A percentile compares a stretch with the other conserved stretches of the same genome.
These are phyloP conservation scores for Macrocentrus cingulum DNA, from an alignment of 1,140 invertebrate genomes.

Conservation along the genomic window DNA sequence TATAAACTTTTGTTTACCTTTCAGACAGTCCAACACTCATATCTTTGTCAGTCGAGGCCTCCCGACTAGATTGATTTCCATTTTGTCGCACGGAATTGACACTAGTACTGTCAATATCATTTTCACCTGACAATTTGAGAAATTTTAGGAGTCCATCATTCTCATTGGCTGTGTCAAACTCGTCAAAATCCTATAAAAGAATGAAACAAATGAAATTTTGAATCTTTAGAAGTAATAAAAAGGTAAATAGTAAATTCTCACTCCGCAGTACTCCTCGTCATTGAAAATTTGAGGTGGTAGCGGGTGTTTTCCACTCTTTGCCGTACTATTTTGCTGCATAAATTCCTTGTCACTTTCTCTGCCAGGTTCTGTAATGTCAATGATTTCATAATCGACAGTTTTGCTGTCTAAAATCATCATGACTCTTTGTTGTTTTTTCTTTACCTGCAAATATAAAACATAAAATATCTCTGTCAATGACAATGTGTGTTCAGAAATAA, in stretches of 20 bases:
- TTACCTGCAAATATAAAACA: slow-evolving; percentile 73
- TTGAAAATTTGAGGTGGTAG: slow-evolving; percentile 94
- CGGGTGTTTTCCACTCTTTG: slow-evolving; percentile 71
- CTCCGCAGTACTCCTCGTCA: slow-evolving; percentile 89
- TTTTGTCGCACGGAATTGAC: slow-evolving; percentile 56
- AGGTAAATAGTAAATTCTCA: slow-evolving; percentile 58
- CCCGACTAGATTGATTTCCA: slow-evolving; percentile 58
- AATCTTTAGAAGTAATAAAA: slow-evolving; percentile 18
- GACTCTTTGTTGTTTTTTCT: slow-evolving; percentile 90
- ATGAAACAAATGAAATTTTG: too few relatives aligned
- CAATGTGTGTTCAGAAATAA: neutral
- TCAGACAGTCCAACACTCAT: slow-evolving; percentile 40
- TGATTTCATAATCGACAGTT: slow-evolving; percentile 81
- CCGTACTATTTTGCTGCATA: slow-evolving; percentile 86
- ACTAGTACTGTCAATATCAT: slow-evolving; percentile 43
- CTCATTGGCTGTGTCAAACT: slow-evolving; percentile 90
- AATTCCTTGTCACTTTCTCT: slow-evolving; percentile 86
- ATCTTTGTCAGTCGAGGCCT: slow-evolving; percentile 57
- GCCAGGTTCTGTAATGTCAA: slow-evolving; percentile 91
- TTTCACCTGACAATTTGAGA: slow-evolving; percentile 67
- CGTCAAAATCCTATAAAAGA: slow-evolving; percentile 80
- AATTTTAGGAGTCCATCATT: slow-evolving; percentile 86
- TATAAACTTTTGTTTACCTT: slow-evolving; percentile 45
- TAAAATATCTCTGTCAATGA: too few relatives aligned
- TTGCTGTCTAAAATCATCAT: slow-evolving; percentile 90